These are phyloP conservation scores for Lacanobia oleracea DNA, from an alignment of 2,888 invertebrate genomes.

Conservation along the genomic window DNA sequence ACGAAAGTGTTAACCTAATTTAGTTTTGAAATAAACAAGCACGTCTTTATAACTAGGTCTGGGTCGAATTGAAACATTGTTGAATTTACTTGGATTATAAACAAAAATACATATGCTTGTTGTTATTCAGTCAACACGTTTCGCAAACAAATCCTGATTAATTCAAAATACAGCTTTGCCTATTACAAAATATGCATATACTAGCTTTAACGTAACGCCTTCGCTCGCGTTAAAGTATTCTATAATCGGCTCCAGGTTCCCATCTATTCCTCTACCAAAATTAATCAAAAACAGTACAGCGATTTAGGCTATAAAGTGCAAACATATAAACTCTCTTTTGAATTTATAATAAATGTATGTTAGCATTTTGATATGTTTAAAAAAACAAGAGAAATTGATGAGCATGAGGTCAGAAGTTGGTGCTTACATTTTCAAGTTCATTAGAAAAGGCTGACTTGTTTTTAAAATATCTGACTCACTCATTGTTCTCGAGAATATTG, in stretches of 20 bases:
- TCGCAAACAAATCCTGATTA: neutral
- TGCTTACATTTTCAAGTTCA: conserved; percentile 19
- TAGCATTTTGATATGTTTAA: too few species aligned
- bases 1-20: conserved; percentile 24
- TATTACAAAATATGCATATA: too few species aligned
- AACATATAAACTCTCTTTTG: too few species aligned
- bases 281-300: too few species aligned
- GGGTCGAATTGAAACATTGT: conserved; percentile 9
- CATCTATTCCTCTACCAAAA: too few species aligned
- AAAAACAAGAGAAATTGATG: neutral
- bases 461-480: conserved; percentile 47
- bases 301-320: too few species aligned
- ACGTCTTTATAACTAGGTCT: conserved; percentile 19
- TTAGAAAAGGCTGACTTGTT: conserved; percentile 37
- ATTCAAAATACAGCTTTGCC: too few species aligned
- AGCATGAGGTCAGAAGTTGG: conserved; percentile 4
- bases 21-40: conserved; percentile 22
- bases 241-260: too few species aligned
- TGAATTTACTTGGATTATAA: neutral
- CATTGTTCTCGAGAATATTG: conserved; percentile 53
- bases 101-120: neutral
- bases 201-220: too few species aligned
- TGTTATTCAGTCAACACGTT: neutral
- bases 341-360: too few species aligned
- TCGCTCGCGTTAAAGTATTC: too few species aligned